A percentile compares a stretch with the other conserved stretches of the same genome.
Evolutionary conservation across 2,113 vertebrate genomes (phyloP).

Genomic region (Rhinogobius similis): DNA sequence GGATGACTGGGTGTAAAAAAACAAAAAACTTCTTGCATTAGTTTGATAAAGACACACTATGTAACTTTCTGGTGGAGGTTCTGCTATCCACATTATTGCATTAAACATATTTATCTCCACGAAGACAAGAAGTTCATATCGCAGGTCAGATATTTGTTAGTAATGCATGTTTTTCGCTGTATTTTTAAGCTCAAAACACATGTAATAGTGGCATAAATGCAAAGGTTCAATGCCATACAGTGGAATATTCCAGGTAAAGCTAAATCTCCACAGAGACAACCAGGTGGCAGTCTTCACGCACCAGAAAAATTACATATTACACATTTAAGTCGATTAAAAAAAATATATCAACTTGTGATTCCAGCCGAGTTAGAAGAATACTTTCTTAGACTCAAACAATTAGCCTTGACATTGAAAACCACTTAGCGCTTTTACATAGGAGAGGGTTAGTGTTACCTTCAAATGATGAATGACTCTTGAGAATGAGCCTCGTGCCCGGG

Average conservation of each 20-base stretch:
- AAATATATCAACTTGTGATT: neutral
- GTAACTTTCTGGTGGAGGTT: neutral
- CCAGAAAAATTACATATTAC: neutral
- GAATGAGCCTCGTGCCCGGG: slow-evolving; percentile 33
- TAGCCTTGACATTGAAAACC: slow-evolving; percentile 11
- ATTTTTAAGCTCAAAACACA: too few species aligned
- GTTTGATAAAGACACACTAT: neutral
- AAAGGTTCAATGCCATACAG: too few species aligned
- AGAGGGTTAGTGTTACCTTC: slow-evolving; percentile 6
- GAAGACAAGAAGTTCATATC: too few species aligned
- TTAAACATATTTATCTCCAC: too few species aligned
- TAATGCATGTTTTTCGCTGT: too few species aligned
- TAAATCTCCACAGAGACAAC: too few species aligned
- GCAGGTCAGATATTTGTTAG: too few species aligned
- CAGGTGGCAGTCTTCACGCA: neutral
- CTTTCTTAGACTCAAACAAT: neutral
- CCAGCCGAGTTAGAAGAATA: neutral
- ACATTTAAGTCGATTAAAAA: neutral
- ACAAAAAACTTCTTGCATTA: neutral
- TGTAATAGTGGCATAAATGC: too few species aligned
- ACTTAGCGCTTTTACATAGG: slow-evolving; percentile 28
- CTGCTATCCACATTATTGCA: too few species aligned
- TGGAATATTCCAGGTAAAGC: too few species aligned
- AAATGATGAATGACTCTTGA: slow-evolving; percentile 32
- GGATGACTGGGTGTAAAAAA: too few species aligned